Percentiles rank a stretch among this genome's conserved stretches.
These are phyloP conservation scores for Oscheius sp. DNA, from an alignment of 2,888 invertebrate species.

Conservation along the genomic window DNA sequence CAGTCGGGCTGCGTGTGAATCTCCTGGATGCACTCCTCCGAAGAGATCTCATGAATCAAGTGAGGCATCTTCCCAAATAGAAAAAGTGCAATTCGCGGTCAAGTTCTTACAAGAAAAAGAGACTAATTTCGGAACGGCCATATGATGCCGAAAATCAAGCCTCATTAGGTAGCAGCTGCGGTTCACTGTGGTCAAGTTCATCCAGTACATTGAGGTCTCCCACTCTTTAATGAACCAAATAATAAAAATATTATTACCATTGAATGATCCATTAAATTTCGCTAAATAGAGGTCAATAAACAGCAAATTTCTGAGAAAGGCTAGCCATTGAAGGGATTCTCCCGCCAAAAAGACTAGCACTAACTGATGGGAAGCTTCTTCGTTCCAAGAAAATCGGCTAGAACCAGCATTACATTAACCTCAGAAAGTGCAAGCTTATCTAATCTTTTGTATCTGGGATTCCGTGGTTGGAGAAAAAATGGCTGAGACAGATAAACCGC, in stretches of 20 bases:
- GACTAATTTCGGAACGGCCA: background rate
- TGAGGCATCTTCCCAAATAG: background rate
- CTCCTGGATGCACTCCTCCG: background rate
- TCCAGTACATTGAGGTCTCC: too few relatives aligned
- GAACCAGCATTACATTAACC: too few relatives aligned
- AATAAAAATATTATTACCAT: background rate
- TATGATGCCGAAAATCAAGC: constrained; percentile 1
- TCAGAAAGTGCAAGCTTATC: background rate
- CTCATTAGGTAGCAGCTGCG: background rate
- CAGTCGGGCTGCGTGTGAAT: constrained; percentile 23
- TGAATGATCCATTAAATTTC: too few relatives aligned
- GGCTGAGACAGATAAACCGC: background rate
- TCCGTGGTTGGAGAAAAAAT: background rate
- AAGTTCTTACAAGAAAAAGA: background rate
- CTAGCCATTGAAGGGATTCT: too few relatives aligned
- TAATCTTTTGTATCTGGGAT: background rate
- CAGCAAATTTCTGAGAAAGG: too few relatives aligned
- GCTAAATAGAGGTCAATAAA: too few relatives aligned
- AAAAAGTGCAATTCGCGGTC: constrained; percentile 34
- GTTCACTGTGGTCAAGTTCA: background rate
- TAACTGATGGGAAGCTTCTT: too few relatives aligned
- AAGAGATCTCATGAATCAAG: too few relatives aligned
- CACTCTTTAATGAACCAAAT: background rate
- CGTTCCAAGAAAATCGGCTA: too few relatives aligned
- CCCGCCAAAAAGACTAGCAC: too few relatives aligned